Base-by-base conservation (phyloP, 2,113 vertebrate genomes). In the Lynx canadensis region DNA sequence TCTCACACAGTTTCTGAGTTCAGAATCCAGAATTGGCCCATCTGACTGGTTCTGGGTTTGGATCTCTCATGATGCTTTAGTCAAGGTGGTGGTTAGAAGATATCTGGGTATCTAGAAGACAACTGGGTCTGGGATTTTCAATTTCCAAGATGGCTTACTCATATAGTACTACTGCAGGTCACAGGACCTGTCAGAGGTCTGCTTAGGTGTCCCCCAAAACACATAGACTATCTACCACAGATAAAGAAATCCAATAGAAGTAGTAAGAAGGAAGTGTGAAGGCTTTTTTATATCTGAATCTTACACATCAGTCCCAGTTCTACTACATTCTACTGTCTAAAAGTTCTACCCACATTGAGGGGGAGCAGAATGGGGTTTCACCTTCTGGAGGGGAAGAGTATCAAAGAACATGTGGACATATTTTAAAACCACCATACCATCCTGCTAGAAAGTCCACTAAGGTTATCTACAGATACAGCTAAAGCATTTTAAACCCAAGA, bases 331-430 rank as follows among this genome's bases (percentile, higher is more conserved):
- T 38, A 3, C 29, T 85, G 10, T 16, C 29, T 79, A 90, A 60
- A 94, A 86, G 5, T 15, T 25, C 11, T 14, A 21, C 2, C 2
- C 19, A 76, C 31, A 60, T 8, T 86, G 16, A 71, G 87, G 31
- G 2, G 13, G 3, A 71, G 14, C 27, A 45, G 7, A 50, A 81
- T 38, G 45, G n/a, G 4, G 21, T 50, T 80, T 15, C 4, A 60
- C 23, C 18, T 85, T 86, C 76, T 60, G 33, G 79, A 88, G 63
- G 31, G 48, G n/a, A 81, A 93, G n/a, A 52, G 2, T 73, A 92
- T 15, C 48, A 87, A 73, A 76, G 16, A 94, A 55, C 12, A n/a
- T 2, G 3, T 69, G 36, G 8, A 36, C 7, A 60, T 33, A 66
- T 45, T 87, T 78, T 55, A 74, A 89, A 71, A 76, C n/a, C 27